Base-by-base conservation (phyloP, 2,797 vertebrate species). In the Amazonetta brasiliensis region DNA sequence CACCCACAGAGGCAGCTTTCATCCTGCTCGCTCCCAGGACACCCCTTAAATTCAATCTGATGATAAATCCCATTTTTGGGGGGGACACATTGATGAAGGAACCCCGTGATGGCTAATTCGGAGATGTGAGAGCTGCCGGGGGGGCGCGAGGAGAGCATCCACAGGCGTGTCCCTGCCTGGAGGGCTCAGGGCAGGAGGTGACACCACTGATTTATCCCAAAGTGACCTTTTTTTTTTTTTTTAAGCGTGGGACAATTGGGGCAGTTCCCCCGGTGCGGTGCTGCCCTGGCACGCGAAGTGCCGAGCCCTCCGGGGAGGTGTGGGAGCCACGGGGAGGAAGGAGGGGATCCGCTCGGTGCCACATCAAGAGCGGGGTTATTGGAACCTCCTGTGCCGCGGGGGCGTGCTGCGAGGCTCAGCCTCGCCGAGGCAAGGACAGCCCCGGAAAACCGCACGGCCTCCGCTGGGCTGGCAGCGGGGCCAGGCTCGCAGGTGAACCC, bases 331-430 rank as follows among this genome's bases (percentile, higher is more conserved):
- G 9, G 31, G 77, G 74, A 35, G 74, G 44, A 43, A 41, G 68
- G 31, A 31, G 60, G 64, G 60, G 80, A 43, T 88, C 31, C 74
- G 58, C 73, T 72, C 0, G 0, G 55, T 88, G 77, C 90, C 92
- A 90, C 96, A 94, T 94, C 88, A 92, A 93, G 80, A 30, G 1
- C 2, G 20, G 86, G 33, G 28, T 93, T 78, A 75, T 93, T 28
- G 3, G 11, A 90, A 90, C 80, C 92, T 86, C 41, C 83, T 72
- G 80, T 44, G 77, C 66, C 0, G 16, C 1, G 39, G 44, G 92
- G 67, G 74, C 59, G 89, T 55, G 44, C 46, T 46, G 62, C 0
- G 2, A 26, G 28, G 46, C 33, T 80, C n/a, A 10, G 1, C 5
- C 43, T 72, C 48, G 7, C 37, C 54, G 54, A 12, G 21, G 7